These are phyloP conservation scores for Eubasilissa splendida DNA, from an alignment of 2,888 invertebrate species.

Conservation along the genomic window DNA sequence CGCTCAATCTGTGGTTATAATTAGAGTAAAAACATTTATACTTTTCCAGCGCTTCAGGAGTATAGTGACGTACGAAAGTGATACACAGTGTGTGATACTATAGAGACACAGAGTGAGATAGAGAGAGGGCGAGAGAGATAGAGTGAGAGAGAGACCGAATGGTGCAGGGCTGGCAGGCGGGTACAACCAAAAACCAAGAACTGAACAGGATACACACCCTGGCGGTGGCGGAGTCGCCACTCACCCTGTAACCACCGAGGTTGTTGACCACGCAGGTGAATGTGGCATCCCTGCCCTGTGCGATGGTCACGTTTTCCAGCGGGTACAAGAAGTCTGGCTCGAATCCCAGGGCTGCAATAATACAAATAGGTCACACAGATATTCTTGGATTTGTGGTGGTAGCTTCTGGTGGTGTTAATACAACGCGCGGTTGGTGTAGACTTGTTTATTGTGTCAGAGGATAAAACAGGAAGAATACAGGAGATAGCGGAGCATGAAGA, in stretches of 20 bases:
- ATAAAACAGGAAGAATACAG: too few species aligned
- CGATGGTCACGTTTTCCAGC: constrained; percentile 87
- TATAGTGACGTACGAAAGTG: too few species aligned
- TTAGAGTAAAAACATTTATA: not conserved
- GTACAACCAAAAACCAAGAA: constrained; percentile 43
- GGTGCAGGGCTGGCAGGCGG: constrained; percentile 54
- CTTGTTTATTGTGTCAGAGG: too few species aligned
- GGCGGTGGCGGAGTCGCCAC: constrained; percentile 88
- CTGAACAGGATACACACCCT: constrained; percentile 82
- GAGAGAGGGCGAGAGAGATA: constrained; percentile 49
- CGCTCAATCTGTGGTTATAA: too few species aligned
- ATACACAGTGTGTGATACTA: constrained; percentile 35
- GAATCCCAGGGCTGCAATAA: constrained; percentile 80
- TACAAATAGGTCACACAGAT: constrained; percentile 20
- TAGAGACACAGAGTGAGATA: constrained; percentile 45
- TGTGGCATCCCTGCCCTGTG: constrained; percentile 87
- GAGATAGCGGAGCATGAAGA: too few species aligned
- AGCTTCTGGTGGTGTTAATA: too few species aligned
- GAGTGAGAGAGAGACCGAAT: constrained; percentile 53
- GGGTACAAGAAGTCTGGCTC: constrained; percentile 87
- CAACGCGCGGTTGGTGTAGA: too few species aligned
- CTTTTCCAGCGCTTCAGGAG: constrained; percentile 29
- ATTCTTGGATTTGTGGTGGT: too few species aligned
- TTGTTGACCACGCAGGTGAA: constrained; percentile 90
- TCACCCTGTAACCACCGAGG: constrained; percentile 91